Evolutionary conservation across 2,113 vertebrate genomes (phyloP).

Genomic region (Athene noctua): DNA sequence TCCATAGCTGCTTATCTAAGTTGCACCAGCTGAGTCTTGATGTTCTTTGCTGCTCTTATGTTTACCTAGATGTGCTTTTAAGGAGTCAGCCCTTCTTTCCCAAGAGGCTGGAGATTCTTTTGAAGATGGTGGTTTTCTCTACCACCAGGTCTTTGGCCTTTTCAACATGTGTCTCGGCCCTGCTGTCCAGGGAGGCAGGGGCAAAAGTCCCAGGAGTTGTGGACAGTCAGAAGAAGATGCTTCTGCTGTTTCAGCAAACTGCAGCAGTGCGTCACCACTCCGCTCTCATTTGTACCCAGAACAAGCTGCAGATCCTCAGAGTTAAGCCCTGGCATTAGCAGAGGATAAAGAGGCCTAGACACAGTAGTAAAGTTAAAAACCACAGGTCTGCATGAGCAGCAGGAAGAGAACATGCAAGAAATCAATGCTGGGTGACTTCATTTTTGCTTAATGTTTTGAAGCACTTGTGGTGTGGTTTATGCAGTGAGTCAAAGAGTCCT

Average conservation of each 20-base stretch:
- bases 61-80: neutral
- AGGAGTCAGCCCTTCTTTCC: neutral
- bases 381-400: neutral
- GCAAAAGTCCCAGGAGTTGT: neutral
- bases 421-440: neutral
- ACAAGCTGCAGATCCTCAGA: neutral
- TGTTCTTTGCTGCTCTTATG: neutral
- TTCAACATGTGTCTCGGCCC: neutral
- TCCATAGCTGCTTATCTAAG: neutral
- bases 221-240: neutral
- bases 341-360: constrained; percentile 9
- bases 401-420: neutral
- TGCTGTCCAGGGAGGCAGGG: neutral
- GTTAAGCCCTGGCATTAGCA: constrained; percentile 35
- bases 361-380: neutral
- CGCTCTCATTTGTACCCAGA: neutral
- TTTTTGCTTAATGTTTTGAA: neutral
- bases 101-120: neutral
- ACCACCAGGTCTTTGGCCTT: neutral
- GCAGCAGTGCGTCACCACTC: neutral
- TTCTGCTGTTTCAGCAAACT: neutral
- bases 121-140: neutral
- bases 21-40: neutral
- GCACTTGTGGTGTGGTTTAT: neutral
- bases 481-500: neutral